Conservation (phyloP, 2,113 vertebrate genomes). For the Trinectes maculatus region DNA sequence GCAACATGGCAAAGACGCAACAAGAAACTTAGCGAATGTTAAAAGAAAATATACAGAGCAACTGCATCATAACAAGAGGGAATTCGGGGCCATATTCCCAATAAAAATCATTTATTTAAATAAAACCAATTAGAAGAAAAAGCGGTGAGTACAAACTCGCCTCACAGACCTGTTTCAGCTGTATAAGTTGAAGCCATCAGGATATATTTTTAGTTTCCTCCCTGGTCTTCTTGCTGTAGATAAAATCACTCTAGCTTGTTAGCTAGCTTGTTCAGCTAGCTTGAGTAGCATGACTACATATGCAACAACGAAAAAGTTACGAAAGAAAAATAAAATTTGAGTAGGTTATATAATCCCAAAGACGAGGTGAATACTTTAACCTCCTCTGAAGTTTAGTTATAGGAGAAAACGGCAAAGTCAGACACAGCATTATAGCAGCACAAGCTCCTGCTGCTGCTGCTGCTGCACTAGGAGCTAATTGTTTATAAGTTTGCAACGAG, state of each 20-base stretch:
- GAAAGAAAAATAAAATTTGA: background rate
- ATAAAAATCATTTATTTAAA: too few relatives aligned
- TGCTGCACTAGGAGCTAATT: too few relatives aligned
- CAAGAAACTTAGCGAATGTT: too few relatives aligned
- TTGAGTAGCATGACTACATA: background rate
- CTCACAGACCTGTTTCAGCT: conserved; percentile 41
- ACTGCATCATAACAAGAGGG: too few relatives aligned
- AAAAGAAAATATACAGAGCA: too few relatives aligned
- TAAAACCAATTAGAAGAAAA: too few relatives aligned
- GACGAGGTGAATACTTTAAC: background rate
- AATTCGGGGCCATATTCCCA: too few relatives aligned
- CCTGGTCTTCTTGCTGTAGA: conserved; percentile 7
- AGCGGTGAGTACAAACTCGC: background rate
- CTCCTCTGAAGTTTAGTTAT: background rate
- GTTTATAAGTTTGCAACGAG: conserved; percentile 54
- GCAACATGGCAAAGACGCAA: too few relatives aligned
- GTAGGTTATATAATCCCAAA: background rate
- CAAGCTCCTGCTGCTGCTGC: background rate
- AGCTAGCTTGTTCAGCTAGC: conserved; percentile 36
- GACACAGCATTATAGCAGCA: background rate
- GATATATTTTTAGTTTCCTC: background rate
- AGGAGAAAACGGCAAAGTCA: background rate
- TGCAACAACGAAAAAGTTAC: background rate
- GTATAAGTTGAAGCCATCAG: conserved; percentile 61
- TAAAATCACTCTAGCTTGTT: conserved; percentile 20